Evolutionary conservation across 2,113 vertebrate genomes (phyloP), one percentile per base, ranked within the genome.

Genomic region (Mola mola): DNA sequence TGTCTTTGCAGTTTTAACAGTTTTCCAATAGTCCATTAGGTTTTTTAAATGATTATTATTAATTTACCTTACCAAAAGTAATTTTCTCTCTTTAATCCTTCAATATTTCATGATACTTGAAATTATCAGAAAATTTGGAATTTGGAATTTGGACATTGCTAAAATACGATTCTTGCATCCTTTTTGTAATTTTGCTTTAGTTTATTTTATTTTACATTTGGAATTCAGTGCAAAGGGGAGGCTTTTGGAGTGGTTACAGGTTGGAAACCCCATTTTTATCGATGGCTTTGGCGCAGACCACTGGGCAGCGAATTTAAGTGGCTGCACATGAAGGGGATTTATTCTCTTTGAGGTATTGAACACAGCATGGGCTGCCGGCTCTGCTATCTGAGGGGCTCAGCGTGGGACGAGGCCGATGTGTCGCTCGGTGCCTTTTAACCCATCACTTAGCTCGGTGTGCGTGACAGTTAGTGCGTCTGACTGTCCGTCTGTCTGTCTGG

Each of bases 331-430:
- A 85, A 87, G 79, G 76, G 60, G 80, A 86, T 74, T 86, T 62
- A 86, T 87, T 87, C 80, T 66, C 64, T 87, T 87, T 87, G 83
- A 84, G 80, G 51, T 66, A 69, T 72, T 56, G 19, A 50, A 40
- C 72, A 13, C 71, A 77, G 80, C 67, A 64, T 78, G 77, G 37
- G 61, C 58, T 25, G 66, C 51, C 36, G 52, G 56, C 61, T 5
- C 41, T 16, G 12, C 71, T 44, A 66, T 76, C 60, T 59, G 52
- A 81, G 82, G 24, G 66, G 60, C 78, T 67, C 83, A 73, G 65
- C 44, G 6, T 82, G 75, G 5, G 68, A 49, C 2, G 16, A 50
- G 52, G 42, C 64, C 43, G 56, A 66, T 72, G 80, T 83, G 72
- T 87, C 43, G 44, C 69, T 65, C 40, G 2, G 58, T 81, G 83